phyloP scores from a whole-genome alignment of 30 jellyfish, hydroid and myxozoan genomes.

The Hydractinia echinata region DNA sequence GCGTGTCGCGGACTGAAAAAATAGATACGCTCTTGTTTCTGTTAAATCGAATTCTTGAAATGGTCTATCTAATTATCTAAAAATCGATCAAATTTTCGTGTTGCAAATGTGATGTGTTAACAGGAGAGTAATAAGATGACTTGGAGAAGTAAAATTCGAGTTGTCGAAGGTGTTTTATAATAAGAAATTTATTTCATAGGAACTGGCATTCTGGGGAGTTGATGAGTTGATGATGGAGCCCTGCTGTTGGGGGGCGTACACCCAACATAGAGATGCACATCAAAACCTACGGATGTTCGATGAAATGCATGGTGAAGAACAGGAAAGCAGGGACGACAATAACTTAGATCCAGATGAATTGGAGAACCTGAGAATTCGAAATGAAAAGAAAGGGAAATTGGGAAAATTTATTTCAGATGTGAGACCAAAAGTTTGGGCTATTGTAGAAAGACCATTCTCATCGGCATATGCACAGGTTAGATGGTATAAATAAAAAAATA shows the following conservation, averaged over 20 bases:
- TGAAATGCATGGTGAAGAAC: conserved; percentile 43
- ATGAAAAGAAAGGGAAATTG: neutral
- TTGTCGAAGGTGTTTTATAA: too few relatives aligned
- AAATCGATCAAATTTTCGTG: too few relatives aligned
- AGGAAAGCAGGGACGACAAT: conserved; percentile 57
- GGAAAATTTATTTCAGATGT: neutral
- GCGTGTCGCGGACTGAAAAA: too few relatives aligned
- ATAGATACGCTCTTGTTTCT: too few relatives aligned
- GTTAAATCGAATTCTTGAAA: too few relatives aligned
- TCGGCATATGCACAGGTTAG: conserved; percentile 91
- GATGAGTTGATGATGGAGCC: conserved; percentile 99
- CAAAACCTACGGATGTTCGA: conserved; percentile 89
- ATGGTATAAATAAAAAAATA: too few relatives aligned
- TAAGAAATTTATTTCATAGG: conserved; percentile 24
- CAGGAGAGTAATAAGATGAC: too few relatives aligned
- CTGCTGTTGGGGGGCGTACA: conserved; percentile 96
- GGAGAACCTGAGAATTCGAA: neutral
- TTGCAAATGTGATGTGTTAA: too few relatives aligned
- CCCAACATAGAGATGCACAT: conserved; percentile 94
- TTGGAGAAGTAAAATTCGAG: too few relatives aligned
- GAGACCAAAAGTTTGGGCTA: conserved; percentile 73
- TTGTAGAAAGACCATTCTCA: conserved; percentile 87
- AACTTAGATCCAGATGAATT: conserved; percentile 42
- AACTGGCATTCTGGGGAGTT: conserved; percentile 95
- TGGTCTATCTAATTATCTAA: too few relatives aligned